Evolutionary conservation across 2,888 invertebrate genomes (phyloP).

Genomic region (Volucella inflata): DNA sequence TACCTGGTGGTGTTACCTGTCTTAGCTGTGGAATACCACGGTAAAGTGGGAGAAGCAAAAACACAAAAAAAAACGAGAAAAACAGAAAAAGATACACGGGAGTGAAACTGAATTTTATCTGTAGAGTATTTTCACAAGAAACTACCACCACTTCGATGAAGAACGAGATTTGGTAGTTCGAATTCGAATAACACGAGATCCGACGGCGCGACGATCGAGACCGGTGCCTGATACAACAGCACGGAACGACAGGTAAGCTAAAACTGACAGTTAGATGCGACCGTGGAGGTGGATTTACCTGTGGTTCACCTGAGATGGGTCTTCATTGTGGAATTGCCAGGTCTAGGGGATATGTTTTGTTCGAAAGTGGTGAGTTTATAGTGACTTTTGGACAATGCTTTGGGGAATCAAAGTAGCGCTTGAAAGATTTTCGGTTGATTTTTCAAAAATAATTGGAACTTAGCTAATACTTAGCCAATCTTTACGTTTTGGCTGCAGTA

Average conservation of each 20-base stretch:
- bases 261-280: constrained; percentile 58
- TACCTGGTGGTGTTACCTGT: constrained; percentile 46
- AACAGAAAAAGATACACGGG: constrained; percentile 37
- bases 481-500: too few species aligned
- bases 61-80: neutral
- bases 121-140: constrained; percentile 37
- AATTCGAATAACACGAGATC: constrained; percentile 44
- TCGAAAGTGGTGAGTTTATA: constrained; percentile 20
- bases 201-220: constrained; percentile 35
- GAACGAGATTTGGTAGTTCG: constrained; percentile 30
- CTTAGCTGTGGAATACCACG: constrained; percentile 32
- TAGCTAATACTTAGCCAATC: neutral
- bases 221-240: constrained; percentile 44
- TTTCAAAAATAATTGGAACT: neutral
- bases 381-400: neutral
- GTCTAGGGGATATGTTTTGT: neutral
- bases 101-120: constrained; percentile 65
- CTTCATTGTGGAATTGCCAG: constrained; percentile 16
- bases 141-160: constrained; percentile 20
- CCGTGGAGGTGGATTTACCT: constrained; percentile 63
- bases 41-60: constrained; percentile 34
- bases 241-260: constrained; percentile 64
- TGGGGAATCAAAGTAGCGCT: too few species aligned
- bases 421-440: too few species aligned
- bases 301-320: constrained; percentile 38